Percentiles rank a stretch among this genome's conserved stretches.
These are phyloP conservation scores for Scalopus aquaticus DNA, from an alignment of 2,113 vertebrate species.

Conservation along the genomic window DNA sequence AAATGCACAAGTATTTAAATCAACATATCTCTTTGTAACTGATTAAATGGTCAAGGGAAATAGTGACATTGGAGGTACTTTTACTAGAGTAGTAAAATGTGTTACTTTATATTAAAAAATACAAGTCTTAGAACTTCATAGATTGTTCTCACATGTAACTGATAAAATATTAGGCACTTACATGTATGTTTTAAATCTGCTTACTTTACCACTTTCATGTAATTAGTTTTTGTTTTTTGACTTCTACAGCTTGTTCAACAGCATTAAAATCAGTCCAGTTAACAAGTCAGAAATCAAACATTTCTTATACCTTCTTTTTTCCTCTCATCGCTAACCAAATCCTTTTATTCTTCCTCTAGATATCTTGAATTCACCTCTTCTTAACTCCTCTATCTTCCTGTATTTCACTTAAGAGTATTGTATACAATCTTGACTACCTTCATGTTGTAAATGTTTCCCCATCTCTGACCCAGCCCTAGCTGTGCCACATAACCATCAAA, in stretches of 20 bases:
- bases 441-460: neutral
- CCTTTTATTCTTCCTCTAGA: neutral
- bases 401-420: neutral
- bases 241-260: neutral
- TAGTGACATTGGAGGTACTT: neutral
- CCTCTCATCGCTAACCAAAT: neutral
- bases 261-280: neutral
- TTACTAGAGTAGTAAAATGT: neutral
- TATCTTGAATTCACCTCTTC: neutral
- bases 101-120: neutral
- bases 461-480: neutral
- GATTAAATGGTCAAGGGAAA: neutral
- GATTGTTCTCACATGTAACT: neutral
- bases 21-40: neutral
- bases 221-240: neutral
- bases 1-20: slow-evolving; percentile 2
- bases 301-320: neutral
- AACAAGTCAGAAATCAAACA: neutral
- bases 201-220: neutral
- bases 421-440: neutral
- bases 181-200: neutral
- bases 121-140: neutral
- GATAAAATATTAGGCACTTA: neutral
- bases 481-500: neutral
- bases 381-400: neutral